Evolutionary conservation across 2,113 vertebrate genomes (phyloP).

Genomic region (Tachycineta bicolor): DNA sequence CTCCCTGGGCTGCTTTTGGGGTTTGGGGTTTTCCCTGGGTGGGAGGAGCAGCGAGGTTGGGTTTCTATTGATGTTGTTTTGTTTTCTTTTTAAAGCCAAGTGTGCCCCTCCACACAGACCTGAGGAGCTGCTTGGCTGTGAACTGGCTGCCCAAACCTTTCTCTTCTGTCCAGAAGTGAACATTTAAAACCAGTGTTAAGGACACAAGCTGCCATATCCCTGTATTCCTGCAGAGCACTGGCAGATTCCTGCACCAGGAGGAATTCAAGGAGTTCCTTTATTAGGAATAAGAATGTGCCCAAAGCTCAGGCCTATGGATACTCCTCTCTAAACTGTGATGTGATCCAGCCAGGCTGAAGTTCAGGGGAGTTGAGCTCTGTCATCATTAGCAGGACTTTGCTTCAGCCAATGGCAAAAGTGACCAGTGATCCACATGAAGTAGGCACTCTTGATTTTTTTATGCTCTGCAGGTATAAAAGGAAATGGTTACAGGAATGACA

Average conservation of each 20-base stretch:
- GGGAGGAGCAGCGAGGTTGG: not conserved
- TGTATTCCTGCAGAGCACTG: not conserved
- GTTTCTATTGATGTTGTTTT: not conserved
- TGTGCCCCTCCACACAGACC: not conserved
- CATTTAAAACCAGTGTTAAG: fast-evolving
- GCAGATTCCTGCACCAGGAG: not conserved
- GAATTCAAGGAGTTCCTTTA: not conserved
- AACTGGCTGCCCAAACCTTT: not conserved
- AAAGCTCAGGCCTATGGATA: not conserved
- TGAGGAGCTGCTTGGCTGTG: not conserved
- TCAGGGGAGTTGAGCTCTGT: not conserved
- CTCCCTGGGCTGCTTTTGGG: fast-evolving
- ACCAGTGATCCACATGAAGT: not conserved
- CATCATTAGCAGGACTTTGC: not conserved
- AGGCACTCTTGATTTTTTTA: not conserved
- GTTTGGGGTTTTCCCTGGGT: too few relatives aligned
- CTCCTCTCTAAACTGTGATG: fast-evolving
- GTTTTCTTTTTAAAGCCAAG: not conserved
- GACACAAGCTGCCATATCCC: not conserved
- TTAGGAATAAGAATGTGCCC: not conserved
- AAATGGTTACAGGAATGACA: not conserved
- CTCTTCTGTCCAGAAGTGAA: not conserved
- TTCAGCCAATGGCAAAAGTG: not conserved
- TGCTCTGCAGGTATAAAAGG: not conserved
- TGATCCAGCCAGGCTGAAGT: not conserved